Percentiles rank a stretch among this genome's conserved stretches.
phyloP scores from a whole-genome alignment of 2,113 vertebrate genomes.

The Meles meles region DNA sequence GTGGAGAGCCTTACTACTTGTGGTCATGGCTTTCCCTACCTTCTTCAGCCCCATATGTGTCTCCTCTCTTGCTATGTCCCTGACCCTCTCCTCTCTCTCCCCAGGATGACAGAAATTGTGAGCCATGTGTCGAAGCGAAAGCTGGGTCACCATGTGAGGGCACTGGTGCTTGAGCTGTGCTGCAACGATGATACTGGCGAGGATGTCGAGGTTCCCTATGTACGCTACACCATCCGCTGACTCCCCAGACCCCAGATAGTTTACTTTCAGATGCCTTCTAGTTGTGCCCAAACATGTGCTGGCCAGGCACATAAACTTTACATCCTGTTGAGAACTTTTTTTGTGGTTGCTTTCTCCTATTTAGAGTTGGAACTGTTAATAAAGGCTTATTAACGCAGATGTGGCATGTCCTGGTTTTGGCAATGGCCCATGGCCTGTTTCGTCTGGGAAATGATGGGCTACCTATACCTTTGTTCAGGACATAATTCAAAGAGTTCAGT shows the following conservation, averaged over 20 bases:
- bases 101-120: slow-evolving; percentile 91
- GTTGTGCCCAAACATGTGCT: not conserved
- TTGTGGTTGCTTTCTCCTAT: not conserved
- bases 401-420: not conserved
- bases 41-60: not conserved
- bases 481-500: not conserved
- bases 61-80: not conserved
- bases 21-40: not conserved
- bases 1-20: not conserved
- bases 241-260: not conserved
- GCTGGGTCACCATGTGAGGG: slow-evolving; percentile 89
- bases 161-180: slow-evolving; percentile 90
- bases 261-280: too few species aligned
- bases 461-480: not conserved
- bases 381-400: not conserved
- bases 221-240: slow-evolving; percentile 89
- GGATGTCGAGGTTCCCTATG: slow-evolving; percentile 91
- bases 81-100: not conserved
- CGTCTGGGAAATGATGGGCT: not conserved
- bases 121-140: slow-evolving; percentile 92
- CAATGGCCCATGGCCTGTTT: not conserved
- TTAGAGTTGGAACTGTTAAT: not conserved
- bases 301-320: not conserved
- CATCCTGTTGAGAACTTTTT: not conserved
- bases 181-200: slow-evolving; percentile 87